phyloP scores from a whole-genome alignment of 2,888 invertebrate species.

The Eupelmus urozonus region DNA sequence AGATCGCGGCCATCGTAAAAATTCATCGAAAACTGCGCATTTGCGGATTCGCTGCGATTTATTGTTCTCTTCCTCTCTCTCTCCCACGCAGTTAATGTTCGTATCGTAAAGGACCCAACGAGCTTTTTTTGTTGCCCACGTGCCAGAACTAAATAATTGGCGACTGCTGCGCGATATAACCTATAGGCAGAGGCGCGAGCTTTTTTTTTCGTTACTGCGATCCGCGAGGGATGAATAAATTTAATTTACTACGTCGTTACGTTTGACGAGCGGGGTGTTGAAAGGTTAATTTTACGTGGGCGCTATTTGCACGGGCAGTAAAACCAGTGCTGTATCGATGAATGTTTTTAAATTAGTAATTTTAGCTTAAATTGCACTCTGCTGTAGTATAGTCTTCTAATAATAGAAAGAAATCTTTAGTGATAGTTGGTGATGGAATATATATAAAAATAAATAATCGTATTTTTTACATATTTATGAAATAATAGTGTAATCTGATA shows the following conservation, averaged over 20 bases:
- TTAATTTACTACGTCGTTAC: conserved; percentile 17
- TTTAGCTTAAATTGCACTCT: no score
- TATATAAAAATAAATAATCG: no score
- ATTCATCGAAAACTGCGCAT: conserved; percentile 30
- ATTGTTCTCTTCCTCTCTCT: conserved; percentile 1
- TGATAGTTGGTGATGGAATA: no score
- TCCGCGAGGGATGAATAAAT: neutral
- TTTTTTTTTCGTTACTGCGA: neutral
- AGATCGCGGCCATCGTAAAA: conserved; percentile 6
- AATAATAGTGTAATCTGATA: no score
- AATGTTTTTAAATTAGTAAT: no score
- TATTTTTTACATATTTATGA: no score
- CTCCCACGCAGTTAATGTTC: neutral
- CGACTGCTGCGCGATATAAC: neutral
- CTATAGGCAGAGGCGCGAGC: neutral
- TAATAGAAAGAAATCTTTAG: no score
- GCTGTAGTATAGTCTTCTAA: no score
- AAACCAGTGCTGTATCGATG: no score
- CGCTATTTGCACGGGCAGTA: neutral
- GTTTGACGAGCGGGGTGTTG: conserved; percentile 16
- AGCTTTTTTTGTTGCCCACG: neutral
- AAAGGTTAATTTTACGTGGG: conserved; percentile 19
- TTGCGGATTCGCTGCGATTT: conserved; percentile 21
- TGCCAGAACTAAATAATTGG: conserved; percentile 27
- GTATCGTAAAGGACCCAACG: conserved; percentile 3